These are phyloP conservation scores for Drosophila peninsularis DNA, from an alignment of 2,888 invertebrate genomes.

Conservation along the genomic window DNA sequence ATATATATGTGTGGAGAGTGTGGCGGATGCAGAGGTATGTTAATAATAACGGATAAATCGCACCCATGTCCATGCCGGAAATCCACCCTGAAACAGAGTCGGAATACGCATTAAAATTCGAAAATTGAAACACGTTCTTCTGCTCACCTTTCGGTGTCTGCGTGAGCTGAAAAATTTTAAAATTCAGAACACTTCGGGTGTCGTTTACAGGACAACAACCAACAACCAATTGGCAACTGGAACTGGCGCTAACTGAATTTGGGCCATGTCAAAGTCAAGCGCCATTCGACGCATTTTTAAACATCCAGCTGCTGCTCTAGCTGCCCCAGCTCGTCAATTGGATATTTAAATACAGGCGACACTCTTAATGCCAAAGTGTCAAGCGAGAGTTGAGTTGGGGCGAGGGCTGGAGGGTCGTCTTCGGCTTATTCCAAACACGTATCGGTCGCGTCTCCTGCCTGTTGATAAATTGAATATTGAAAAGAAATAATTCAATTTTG, in stretches of 20 bases:
- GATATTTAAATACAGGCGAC: constrained; percentile 80
- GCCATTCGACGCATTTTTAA: constrained; percentile 68
- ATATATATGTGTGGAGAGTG: constrained; percentile 44
- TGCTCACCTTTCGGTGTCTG: constrained; percentile 45
- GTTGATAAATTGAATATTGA: constrained; percentile 83
- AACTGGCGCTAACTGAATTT: constrained; percentile 67
- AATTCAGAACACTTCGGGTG: constrained; percentile 80
- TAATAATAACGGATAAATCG: constrained; percentile 61
- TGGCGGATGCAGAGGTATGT: constrained; percentile 35
- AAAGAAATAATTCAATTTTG: constrained; percentile 82
- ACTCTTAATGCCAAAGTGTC: constrained; percentile 74
- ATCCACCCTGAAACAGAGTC: constrained; percentile 42
- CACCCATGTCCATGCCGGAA: constrained; percentile 41
- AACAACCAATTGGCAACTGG: constrained; percentile 48
- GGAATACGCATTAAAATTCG: constrained; percentile 43
- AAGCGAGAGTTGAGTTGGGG: constrained; percentile 12
- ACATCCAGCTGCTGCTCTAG: constrained; percentile 66
- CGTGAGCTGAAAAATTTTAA: constrained; percentile 65
- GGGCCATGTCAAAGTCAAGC: constrained; percentile 38
- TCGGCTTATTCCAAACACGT: constrained; percentile 77
- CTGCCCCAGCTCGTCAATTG: constrained; percentile 56
- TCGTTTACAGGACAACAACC: constrained; percentile 69
- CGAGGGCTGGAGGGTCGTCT: neutral
- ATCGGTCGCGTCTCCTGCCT: constrained; percentile 60
- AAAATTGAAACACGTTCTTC: constrained; percentile 69